Base-by-base conservation (phyloP, 2,888 invertebrate species). In the Resseliella maxima region DNA sequence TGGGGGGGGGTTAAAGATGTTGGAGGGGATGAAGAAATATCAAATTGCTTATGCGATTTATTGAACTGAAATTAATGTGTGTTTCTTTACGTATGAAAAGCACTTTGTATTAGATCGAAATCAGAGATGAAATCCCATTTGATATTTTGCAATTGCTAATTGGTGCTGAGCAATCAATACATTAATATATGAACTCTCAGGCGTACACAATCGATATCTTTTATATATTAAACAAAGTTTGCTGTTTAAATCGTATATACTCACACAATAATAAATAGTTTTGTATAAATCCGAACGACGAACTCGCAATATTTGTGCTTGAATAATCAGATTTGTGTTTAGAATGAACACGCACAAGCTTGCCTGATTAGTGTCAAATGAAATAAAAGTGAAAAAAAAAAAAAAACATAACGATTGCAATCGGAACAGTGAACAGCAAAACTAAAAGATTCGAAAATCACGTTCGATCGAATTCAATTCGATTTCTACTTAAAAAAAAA, bases 381-480 rank as follows among this genome's bases (percentile, higher is more conserved):
- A 41, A 8, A 41, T 41, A 41, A 12, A 41, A 41, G 12, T 59
- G 24, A 12, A 41, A 41, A 50, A 21, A 2, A 24, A 59, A 59
- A 1, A 59, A 12, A 59, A 59, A 59, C n/a, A 59, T 59, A 72
- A 31, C 72, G 72, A 72, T n/a, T 72, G 72, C 10, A 72, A 31
- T 72, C 72, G 72, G 21, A 31, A 72, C 2, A 50, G 15, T 31
- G 8, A 1, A 31, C n/a, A 18, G 72, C 46, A 72, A 72, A 31
- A 72, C 72, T 31, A 72, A 72, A 35, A 31, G 31, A 72, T 72
- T 72, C 31, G 10, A 72, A 72, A 72, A 72, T 72, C 72, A 72
- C 72, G 72, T 72, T 72, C 72, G 72, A 72, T 72, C 31, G 72
- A 72, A 72, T 72, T 72, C 12, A 72, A 72, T 72, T 72, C 72